Evolutionary conservation across 1,140 invertebrate species (phyloP).

Genomic region (Agrypnia vestita): DNA sequence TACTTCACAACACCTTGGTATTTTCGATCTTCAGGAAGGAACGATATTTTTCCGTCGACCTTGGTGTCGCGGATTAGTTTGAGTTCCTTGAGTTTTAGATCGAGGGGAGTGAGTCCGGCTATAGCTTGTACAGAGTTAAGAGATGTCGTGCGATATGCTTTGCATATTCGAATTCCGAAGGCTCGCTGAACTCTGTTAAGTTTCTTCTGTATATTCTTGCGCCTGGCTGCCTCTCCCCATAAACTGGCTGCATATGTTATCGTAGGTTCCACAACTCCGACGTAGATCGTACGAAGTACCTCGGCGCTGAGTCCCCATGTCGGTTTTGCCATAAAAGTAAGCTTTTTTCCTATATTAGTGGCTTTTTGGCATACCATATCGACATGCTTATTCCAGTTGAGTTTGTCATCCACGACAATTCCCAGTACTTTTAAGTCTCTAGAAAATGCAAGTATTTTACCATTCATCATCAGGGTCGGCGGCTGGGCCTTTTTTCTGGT

Average conservation of each 20-base stretch:
- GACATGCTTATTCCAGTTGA: neutral
- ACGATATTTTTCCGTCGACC: neutral
- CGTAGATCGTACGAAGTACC: neutral
- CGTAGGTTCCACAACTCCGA: neutral
- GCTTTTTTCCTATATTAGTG: neutral
- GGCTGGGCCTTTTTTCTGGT: neutral
- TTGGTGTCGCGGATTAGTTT: neutral
- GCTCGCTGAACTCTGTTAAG: slow-evolving; percentile 4
- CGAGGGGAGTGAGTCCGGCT: neutral
- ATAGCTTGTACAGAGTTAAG: slow-evolving; percentile 5
- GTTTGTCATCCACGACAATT: neutral
- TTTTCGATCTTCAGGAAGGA: neutral
- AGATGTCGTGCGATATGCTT: slow-evolving; percentile 6
- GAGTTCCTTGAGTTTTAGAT: slow-evolving; percentile 5
- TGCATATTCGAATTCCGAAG: slow-evolving; percentile 20
- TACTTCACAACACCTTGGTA: neutral
- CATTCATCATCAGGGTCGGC: neutral
- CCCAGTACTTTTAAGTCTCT: slow-evolving; percentile 7
- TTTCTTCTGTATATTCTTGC: neutral
- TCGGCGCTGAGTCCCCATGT: neutral
- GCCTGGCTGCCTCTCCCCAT: neutral
- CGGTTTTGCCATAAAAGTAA: too few species aligned
- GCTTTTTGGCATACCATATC: slow-evolving; percentile 10
- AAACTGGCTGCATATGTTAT: neutral
- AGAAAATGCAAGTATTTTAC: neutral